Evolutionary conservation across 2,113 vertebrate genomes (phyloP).

Genomic region (Morphnarchus princeps): DNA sequence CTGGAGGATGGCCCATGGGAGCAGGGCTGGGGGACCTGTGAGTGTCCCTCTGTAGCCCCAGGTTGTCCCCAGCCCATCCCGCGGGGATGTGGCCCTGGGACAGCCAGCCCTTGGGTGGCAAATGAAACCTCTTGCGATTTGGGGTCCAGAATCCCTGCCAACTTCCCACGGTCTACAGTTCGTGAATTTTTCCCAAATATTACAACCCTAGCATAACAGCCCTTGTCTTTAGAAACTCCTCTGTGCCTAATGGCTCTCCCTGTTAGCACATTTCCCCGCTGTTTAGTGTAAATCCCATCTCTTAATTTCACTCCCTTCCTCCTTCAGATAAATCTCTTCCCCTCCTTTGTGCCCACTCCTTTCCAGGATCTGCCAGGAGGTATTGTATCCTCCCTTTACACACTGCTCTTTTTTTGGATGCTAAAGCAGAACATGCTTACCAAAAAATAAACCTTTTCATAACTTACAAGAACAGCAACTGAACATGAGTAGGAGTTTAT

Average conservation of each 20-base stretch:
- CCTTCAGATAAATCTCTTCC: constrained; percentile 4
- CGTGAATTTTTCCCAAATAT: background rate
- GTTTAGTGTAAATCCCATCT: background rate
- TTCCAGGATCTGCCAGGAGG: background rate
- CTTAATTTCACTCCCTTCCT: background rate
- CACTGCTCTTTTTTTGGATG: background rate
- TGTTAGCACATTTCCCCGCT: background rate
- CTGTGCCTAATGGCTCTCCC: background rate
- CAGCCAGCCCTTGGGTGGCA: background rate
- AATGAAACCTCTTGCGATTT: background rate
- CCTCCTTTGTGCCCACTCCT: background rate
- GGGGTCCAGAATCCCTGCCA: background rate
- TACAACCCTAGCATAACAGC: background rate
- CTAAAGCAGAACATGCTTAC: background rate
- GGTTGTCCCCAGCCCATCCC: rapidly evolving
- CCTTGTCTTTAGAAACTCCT: background rate
- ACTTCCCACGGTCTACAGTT: background rate
- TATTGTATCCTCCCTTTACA: background rate
- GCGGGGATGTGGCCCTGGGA: background rate
- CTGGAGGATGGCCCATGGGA: background rate
- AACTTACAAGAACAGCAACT: background rate
- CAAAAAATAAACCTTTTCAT: constrained; percentile 25
- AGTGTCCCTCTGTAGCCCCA: background rate
- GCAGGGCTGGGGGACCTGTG: background rate
- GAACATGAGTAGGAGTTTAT: constrained; percentile 17